A percentile compares a stretch with the other conserved stretches of the same genome.
These are phyloP conservation scores for Dasypolia templi DNA, from an alignment of 2,888 invertebrate species.

Conservation along the genomic window DNA sequence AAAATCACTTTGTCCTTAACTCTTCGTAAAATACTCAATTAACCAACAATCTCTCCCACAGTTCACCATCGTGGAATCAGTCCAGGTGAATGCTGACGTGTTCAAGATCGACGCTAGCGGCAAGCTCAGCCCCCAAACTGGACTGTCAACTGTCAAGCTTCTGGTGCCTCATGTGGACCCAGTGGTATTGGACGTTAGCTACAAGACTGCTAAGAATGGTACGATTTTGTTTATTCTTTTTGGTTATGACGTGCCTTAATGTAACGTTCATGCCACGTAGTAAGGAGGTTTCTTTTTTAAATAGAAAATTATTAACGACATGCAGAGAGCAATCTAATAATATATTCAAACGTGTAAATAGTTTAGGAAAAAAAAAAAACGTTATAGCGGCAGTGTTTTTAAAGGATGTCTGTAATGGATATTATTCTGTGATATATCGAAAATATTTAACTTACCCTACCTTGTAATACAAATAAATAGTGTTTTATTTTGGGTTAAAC, in stretches of 20 bases:
- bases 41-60: slow-evolving; percentile 62
- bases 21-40: neutral
- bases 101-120: slow-evolving; percentile 86
- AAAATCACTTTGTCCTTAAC: neutral
- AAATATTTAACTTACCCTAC: too few relatives aligned
- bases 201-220: slow-evolving; percentile 82
- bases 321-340: too few relatives aligned
- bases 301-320: too few relatives aligned
- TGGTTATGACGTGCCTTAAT: neutral
- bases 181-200: slow-evolving; percentile 82
- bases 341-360: too few relatives aligned
- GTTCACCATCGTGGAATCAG: slow-evolving; percentile 78
- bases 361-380: too few relatives aligned
- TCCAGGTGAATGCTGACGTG: slow-evolving; percentile 89
- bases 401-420: too few relatives aligned
- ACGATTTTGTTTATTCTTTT: neutral
- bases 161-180: slow-evolving; percentile 87
- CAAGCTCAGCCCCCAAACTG: slow-evolving; percentile 78
- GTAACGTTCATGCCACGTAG: neutral
- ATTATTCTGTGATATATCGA: too few relatives aligned
- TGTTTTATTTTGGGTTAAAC: neutral
- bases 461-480: neutral
- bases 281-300: too few relatives aligned
- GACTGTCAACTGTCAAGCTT: slow-evolving; percentile 82
- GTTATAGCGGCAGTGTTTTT: too few relatives aligned